phyloP scores from a whole-genome alignment of 2,888 invertebrate species.

The Arrhopalites spinosus region DNA sequence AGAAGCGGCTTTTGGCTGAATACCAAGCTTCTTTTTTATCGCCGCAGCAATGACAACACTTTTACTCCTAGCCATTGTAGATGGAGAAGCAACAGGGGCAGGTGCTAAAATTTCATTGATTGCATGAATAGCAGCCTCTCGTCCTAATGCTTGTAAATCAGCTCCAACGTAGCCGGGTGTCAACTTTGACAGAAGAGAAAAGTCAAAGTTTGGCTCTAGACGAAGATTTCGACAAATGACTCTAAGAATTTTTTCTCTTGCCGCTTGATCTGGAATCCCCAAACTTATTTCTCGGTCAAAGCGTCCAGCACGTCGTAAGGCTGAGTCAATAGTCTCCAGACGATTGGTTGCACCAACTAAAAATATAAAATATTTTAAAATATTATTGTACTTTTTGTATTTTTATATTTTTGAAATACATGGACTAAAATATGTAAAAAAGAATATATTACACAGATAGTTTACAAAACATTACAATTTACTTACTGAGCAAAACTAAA shows the following conservation, averaged over 20 bases:
- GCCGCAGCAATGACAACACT: not conserved
- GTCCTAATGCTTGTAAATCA: conserved; percentile 82
- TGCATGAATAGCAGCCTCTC: conserved; percentile 87
- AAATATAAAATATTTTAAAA: too few relatives aligned
- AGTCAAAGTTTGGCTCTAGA: conserved; percentile 72
- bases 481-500: too few relatives aligned
- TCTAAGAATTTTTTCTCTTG: conserved; percentile 78
- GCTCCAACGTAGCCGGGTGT: conserved; percentile 97
- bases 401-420: too few relatives aligned
- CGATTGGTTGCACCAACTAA: conserved; percentile 96
- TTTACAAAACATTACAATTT: too few relatives aligned
- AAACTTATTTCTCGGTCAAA: conserved; percentile 92
- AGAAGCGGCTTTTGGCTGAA: not conserved
- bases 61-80: not conserved
- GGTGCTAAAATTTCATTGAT: conserved; percentile 57
- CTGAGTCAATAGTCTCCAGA: conserved; percentile 90
- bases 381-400: too few relatives aligned
- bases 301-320: conserved; percentile 85
- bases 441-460: too few relatives aligned
- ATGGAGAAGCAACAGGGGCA: too few relatives aligned
- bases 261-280: conserved; percentile 87
- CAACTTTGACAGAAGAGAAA: conserved; percentile 74
- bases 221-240: conserved; percentile 73
- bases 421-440: too few relatives aligned
- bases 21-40: not conserved